Evolutionary conservation across 2,113 vertebrate species (phyloP), one percentile per base, ranked within the genome.

Genomic region (Corythornis vintsioides): DNA sequence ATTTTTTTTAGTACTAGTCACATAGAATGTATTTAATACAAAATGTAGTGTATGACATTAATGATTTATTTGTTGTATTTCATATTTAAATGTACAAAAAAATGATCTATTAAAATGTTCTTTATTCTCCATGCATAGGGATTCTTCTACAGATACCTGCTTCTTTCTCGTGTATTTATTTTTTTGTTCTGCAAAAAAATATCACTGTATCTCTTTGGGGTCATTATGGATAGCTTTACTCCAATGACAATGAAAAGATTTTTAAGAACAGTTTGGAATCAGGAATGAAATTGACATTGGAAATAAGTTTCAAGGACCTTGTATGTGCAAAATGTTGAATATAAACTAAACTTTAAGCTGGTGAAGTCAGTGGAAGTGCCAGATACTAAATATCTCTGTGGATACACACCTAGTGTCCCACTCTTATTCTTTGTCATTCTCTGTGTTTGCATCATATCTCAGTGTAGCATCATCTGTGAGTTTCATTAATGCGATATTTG

Each of bases 401-500:
- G 59, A 76, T 88, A 88, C 43, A n/a, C 17, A 83, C 4, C 16
- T 35, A 75, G 12, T 38, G 8, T 60, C 21, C 9, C n/a, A 38
- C 31, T 40, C 24, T 82, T 55, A 47, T 64, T 83, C 47, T 81
- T 90, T 60, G 28, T 64, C 31, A 26, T 74, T 56, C 12, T 61
- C 15, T 79, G 15, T 91, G 29, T 73, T 71, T 91, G 55, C 20
- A 89, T 73, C 57, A 74, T 42, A 90, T 88, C 43, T 88, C 80
- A 89, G 52, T 80, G 78, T 92, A 83, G 15, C 63, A 86, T 93
- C 55, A 88, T 94, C 66, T 86, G 21, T 65, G 59, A 76, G 40
- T 92, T 93, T 94, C 80, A 92, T 86, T 95, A 93, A 65, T 48
- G 50, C 60, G 90, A 79, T 92, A 95, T 88, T 89, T 86, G 61